These are phyloP conservation scores for Epizoanthus fatuus DNA, from an alignment of 92 coral and sea anemone species.

Conservation along the genomic window DNA sequence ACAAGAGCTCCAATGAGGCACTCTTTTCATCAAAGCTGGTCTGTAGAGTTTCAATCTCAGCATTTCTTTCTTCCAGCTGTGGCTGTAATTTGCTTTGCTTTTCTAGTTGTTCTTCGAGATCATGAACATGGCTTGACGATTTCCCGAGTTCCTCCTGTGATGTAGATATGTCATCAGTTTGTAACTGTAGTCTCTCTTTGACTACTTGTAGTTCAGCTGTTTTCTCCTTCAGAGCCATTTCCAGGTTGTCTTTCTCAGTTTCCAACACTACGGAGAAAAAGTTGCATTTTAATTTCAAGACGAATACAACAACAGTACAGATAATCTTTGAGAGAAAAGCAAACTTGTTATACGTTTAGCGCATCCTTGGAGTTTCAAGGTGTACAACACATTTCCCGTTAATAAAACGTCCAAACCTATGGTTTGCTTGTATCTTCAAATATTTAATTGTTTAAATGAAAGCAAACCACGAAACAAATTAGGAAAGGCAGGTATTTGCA, in stretches of 20 bases:
- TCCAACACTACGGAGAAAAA: conserved; percentile 18
- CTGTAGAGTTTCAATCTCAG: conserved; percentile 72
- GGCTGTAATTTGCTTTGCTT: conserved; percentile 27
- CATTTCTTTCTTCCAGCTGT: conserved; percentile 57
- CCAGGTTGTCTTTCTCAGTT: conserved; percentile 49
- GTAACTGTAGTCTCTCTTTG: conserved; percentile 54
- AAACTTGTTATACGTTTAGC: background rate
- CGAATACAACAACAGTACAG: background rate
- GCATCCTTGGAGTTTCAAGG: no score
- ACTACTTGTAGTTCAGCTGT: conserved; percentile 53
- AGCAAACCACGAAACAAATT: no score
- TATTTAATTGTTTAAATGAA: no score
- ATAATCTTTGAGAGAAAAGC: background rate
- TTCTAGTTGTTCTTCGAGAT: conserved; percentile 32
- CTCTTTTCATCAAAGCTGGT: conserved; percentile 70
- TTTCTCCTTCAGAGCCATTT: conserved; percentile 51
- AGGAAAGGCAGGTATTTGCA: no score
- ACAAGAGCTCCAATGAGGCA: conserved; percentile 62
- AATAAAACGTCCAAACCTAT: no score
- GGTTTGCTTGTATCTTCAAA: no score
- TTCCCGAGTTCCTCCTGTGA: conserved; percentile 44
- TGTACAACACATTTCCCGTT: no score
- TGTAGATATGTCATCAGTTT: conserved; percentile 48
- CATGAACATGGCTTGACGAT: conserved; percentile 29
- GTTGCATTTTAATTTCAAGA: background rate